Base-by-base conservation (phyloP, 2,888 invertebrate species). In the Synanthedon vespiformis region DNA sequence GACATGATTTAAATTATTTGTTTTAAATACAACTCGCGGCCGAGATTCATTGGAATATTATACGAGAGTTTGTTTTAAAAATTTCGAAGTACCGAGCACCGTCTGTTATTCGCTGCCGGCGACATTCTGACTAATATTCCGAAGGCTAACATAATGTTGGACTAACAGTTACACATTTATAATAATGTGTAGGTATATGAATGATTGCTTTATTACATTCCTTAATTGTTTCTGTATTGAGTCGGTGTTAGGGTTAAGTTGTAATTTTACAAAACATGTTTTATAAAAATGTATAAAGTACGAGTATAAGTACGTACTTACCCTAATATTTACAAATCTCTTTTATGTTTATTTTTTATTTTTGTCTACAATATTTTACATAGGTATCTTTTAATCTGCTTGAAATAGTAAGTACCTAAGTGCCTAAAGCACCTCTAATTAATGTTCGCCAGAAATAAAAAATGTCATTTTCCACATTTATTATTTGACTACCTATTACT, bases 1-100 rank as follows among this genome's bases (percentile, higher is more conserved):
- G 72, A 72, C 70, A 74, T 79, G 76, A 80, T 80, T 79, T 77
- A 80, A 75, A 64, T 76, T 80, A 77, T 81, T 80, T 76, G 78
- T 77, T 80, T 80, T 75, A 76, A 74, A 74, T 72, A 65, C 74
- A 70, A 71, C 67, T 67, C 64, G 70, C 69, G 67, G 63, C 60
- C 62, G 70, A 77, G 76, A 79, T 78, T 75, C 75, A 78, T 80
- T 72, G 67, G 71, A 64, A 71, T 70, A 72, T 80, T 79, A 65
- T 65, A 72, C 70, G 61, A 64, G 62, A 67, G 70, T 74, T 77
- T 75, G 74, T 75, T 77, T 73, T 64, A 71, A 70, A 67, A 59
- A 61, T 63, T 60, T 61, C 61, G 66, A 65, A 64, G 67, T 66
- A 56, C 62, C 34, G 34, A 34, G 34, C 2, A 34, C 34, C 34